These are phyloP conservation scores for Trachurus trachurus DNA, from an alignment of 2,797 vertebrate genomes.

Conservation along the genomic window DNA sequence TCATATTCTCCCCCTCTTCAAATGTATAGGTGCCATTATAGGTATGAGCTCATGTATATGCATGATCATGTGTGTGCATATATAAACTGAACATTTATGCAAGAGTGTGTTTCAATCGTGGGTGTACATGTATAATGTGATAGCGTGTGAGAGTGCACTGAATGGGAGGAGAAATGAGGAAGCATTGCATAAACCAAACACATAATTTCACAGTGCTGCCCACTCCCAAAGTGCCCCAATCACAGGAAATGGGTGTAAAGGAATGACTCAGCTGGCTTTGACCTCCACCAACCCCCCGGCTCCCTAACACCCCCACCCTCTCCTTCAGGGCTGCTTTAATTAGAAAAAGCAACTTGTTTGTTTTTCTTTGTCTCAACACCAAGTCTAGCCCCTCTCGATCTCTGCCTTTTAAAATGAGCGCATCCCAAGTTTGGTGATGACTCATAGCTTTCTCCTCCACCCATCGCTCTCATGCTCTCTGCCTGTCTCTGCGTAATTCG, in stretches of 20 bases:
- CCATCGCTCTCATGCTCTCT: conserved; percentile 65
- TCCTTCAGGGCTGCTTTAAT: conserved; percentile 73
- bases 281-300: conserved; percentile 49
- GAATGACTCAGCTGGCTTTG: conserved; percentile 77
- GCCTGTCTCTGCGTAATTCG: conserved; percentile 57
- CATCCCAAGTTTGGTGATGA: conserved; percentile 75
- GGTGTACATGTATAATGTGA: conserved; percentile 2
- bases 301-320: conserved; percentile 57
- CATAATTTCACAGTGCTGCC: conserved; percentile 50
- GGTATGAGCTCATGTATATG: conserved; percentile 9
- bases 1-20: neutral
- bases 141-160: conserved; percentile 44
- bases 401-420: conserved; percentile 54
- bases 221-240: conserved; percentile 63
- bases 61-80: neutral
- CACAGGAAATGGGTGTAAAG: conserved; percentile 80
- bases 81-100: neutral
- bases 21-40: neutral
- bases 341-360: conserved; percentile 71
- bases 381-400: conserved; percentile 42
- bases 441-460: conserved; percentile 81
- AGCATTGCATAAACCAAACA: conserved; percentile 57
- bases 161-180: conserved; percentile 36
- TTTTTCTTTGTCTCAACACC: conserved; percentile 72
- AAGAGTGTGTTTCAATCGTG: neutral